A percentile compares a stretch with the other conserved stretches of the same genome.
These are phyloP conservation scores for Rhyacophila evoluta DNA, from an alignment of 2,888 invertebrate genomes.

Conservation along the genomic window DNA sequence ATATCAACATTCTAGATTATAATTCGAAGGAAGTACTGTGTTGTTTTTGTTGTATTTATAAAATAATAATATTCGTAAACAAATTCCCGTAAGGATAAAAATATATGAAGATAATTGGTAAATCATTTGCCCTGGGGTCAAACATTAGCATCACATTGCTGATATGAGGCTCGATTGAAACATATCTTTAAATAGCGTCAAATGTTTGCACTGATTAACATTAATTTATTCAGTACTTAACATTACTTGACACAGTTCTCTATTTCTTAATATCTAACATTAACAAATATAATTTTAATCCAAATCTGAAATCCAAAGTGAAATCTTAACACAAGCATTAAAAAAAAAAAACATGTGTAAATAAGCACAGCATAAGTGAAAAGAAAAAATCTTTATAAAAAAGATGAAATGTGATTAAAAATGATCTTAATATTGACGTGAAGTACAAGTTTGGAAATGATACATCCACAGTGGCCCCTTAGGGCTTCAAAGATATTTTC, in stretches of 20 bases:
- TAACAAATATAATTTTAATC: too few species aligned
- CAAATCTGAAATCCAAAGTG: too few species aligned
- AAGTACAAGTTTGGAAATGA: background rate
- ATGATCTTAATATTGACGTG: background rate
- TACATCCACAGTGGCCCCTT: background rate
- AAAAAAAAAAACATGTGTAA: too few species aligned
- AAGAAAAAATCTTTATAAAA: background rate
- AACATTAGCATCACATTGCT: background rate
- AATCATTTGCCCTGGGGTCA: background rate
- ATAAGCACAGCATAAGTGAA: too few species aligned
- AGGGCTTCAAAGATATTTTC: background rate
- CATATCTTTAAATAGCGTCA: slow-evolving; percentile 11
- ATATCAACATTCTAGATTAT: background rate
- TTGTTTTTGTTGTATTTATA: background rate
- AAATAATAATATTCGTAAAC: slow-evolving; percentile 4
- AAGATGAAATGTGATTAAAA: background rate
- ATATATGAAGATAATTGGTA: background rate
- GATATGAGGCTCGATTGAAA: slow-evolving; percentile 2
- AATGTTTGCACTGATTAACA: slow-evolving; percentile 14
- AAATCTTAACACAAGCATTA: too few species aligned
- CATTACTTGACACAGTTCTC: background rate
- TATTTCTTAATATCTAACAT: too few species aligned
- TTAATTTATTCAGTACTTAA: background rate
- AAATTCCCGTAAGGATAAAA: background rate
- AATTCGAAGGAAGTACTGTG: too few species aligned